Conservation (phyloP, 2,888 invertebrate species). For the Cataglyphis cursor region DNA sequence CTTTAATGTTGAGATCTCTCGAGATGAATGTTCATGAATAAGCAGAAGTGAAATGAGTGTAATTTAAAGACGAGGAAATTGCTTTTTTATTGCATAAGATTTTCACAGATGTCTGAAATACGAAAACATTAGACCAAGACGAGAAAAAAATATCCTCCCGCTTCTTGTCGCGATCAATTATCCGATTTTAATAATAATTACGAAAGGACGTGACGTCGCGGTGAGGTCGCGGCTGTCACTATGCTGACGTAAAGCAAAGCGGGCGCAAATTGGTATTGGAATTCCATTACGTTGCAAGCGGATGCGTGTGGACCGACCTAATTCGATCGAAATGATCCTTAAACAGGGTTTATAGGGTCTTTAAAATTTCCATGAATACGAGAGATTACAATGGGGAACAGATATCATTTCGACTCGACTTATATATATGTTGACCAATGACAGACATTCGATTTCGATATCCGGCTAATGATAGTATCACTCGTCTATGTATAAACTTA, state of each 20-base stretch:
- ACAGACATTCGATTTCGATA: constrained; percentile 26
- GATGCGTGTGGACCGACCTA: constrained; percentile 57
- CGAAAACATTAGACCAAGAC: neutral
- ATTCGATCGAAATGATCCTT: constrained; percentile 74
- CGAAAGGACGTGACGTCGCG: constrained; percentile 6
- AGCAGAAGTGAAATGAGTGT: neutral
- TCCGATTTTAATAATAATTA: constrained; percentile 30
- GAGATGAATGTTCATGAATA: neutral
- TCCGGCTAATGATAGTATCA: neutral
- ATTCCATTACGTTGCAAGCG: constrained; percentile 62
- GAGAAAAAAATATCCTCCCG: neutral
- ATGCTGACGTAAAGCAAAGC: constrained; percentile 61
- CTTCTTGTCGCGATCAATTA: constrained; percentile 21
- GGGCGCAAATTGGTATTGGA: constrained; percentile 71
- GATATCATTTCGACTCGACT: constrained; percentile 22
- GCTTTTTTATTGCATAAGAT: neutral
- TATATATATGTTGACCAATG: neutral
- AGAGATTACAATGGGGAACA: constrained; percentile 38
- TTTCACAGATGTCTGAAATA: neutral
- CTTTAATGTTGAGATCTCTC: neutral
- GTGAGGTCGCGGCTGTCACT: constrained; percentile 51
- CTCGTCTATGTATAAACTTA: neutral
- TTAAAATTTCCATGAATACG: constrained; percentile 69
- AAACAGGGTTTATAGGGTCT: constrained; percentile 69
- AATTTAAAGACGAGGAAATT: neutral